Percentiles rank a stretch among this genome's conserved stretches.
Conservation (phyloP, 23 tunicate species). For the Styela plicata region DNA sequence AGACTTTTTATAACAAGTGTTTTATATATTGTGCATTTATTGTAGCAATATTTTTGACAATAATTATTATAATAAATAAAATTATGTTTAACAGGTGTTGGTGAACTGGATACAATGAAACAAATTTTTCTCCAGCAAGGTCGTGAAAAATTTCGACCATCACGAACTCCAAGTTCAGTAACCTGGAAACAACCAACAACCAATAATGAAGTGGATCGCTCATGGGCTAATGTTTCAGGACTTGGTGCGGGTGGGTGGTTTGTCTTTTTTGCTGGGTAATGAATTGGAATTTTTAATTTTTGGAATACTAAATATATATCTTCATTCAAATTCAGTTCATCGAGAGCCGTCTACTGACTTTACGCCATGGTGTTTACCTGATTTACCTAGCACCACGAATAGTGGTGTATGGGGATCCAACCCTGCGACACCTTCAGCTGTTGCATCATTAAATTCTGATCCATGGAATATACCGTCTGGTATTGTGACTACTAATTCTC, state of each 20-base stretch:
- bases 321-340: not conserved
- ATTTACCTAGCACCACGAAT: not conserved
- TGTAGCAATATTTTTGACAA: too few relatives aligned
- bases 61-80: too few relatives aligned
- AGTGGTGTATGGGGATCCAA: constrained; percentile 23
- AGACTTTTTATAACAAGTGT: too few relatives aligned
- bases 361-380: constrained; percentile 58
- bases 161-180: constrained; percentile 45
- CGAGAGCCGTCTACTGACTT: constrained; percentile 48
- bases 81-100: constrained; percentile 43
- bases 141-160: constrained; percentile 70
- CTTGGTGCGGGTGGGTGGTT: not conserved
- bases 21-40: too few relatives aligned
- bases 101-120: constrained; percentile 91
- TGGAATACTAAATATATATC: too few relatives aligned
- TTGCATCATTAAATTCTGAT: constrained; percentile 57
- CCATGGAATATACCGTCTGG: constrained; percentile 64
- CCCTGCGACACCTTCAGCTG: constrained; percentile 25
- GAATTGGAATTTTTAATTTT: too few relatives aligned
- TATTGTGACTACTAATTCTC: constrained; percentile 35
- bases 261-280: not conserved
- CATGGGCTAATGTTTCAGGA: constrained; percentile 18
- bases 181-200: constrained; percentile 68
- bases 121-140: constrained; percentile 88
- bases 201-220: constrained; percentile 2